These are phyloP conservation scores for Leptopilina syphax DNA, from an alignment of 2,888 invertebrate species.

Conservation along the genomic window DNA sequence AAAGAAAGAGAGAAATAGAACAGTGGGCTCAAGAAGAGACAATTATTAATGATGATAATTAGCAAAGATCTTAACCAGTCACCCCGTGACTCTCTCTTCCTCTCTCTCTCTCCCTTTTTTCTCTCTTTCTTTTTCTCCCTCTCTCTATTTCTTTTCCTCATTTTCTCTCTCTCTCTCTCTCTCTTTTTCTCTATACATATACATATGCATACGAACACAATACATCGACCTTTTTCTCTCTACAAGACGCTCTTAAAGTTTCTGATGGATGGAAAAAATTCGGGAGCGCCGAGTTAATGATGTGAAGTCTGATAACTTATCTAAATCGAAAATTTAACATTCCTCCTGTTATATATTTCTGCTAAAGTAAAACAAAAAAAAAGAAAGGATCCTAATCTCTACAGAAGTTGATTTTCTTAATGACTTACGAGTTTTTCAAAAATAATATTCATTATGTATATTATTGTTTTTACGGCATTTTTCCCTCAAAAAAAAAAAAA, in stretches of 20 bases:
- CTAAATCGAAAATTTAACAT: slow-evolving; percentile 30
- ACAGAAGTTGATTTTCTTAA: not conserved
- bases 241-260: slow-evolving; percentile 19
- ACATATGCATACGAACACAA: slow-evolving; percentile 6
- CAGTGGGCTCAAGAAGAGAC: slow-evolving; percentile 60
- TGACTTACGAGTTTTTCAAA: not conserved
- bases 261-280: slow-evolving; percentile 29
- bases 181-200: not conserved
- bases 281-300: slow-evolving; percentile 34
- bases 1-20: slow-evolving; percentile 52
- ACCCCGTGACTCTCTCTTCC: slow-evolving; percentile 20
- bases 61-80: slow-evolving; percentile 68
- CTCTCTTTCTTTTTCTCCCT: no score
- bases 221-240: slow-evolving; percentile 24
- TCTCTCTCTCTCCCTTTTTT: no score
- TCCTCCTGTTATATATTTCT: not conserved
- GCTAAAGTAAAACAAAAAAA: not conserved
- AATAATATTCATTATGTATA: not conserved
- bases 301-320: slow-evolving; percentile 28
- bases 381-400: not conserved
- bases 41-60: slow-evolving; percentile 75
- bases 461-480: no score
- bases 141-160: no score
- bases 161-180: no score
- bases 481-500: no score